These are phyloP conservation scores for Cyclargus thomasi DNA, from an alignment of 1,140 invertebrate genomes.

Conservation along the genomic window DNA sequence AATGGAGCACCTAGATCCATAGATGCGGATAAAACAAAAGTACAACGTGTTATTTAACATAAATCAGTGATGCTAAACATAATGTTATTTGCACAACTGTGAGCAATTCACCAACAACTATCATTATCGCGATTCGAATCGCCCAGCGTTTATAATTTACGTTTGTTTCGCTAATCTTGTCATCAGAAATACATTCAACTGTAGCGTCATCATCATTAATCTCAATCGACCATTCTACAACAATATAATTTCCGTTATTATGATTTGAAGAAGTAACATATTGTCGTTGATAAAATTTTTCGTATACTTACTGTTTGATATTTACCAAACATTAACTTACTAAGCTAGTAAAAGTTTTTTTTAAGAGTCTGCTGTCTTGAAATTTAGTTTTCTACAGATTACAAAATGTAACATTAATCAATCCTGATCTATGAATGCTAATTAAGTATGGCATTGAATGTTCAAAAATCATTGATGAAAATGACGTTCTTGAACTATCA, in stretches of 20 bases:
- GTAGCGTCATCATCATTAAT: background rate
- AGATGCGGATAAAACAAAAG: background rate
- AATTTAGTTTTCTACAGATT: background rate
- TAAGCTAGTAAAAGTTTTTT: background rate
- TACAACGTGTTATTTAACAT: background rate
- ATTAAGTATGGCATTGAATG: constrained; percentile 16
- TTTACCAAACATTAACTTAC: too few species aligned
- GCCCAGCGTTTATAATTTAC: constrained; percentile 2
- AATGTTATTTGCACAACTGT: constrained; percentile 1
- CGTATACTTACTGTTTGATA: too few species aligned
- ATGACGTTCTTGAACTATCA: constrained; percentile 24
- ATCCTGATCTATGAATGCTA: background rate
- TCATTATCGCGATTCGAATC: background rate
- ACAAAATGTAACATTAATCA: background rate
- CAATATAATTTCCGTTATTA: background rate
- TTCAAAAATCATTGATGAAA: constrained; percentile 21
- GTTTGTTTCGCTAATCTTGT: constrained; percentile 9
- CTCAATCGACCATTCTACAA: background rate
- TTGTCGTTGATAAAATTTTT: too few species aligned
- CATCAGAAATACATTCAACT: constrained; percentile 5
- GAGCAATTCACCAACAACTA: background rate
- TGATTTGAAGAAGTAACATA: background rate
- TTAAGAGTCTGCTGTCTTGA: background rate
- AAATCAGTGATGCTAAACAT: background rate
- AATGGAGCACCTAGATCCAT: background rate